A percentile compares a stretch with the other conserved stretches of the same genome.
Conservation (phyloP, 2,113 vertebrate genomes). For the Dromas ardeola region DNA sequence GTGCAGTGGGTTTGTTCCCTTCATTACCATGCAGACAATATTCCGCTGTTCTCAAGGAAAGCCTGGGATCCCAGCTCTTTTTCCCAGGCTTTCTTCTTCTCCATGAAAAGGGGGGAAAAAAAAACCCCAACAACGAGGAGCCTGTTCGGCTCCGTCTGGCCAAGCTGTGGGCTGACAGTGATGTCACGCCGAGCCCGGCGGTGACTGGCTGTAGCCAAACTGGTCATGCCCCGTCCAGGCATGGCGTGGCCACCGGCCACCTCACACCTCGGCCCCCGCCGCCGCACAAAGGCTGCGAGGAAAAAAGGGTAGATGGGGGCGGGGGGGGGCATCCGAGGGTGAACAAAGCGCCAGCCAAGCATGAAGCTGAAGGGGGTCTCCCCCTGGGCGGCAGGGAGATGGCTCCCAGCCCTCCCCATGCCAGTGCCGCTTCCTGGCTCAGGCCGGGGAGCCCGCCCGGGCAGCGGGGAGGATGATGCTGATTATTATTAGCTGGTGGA, state of each 20-base stretch:
- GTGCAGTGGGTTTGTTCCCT: neutral
- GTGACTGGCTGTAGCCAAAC: slow-evolving; percentile 81
- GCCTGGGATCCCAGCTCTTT: slow-evolving; percentile 63
- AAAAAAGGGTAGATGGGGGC: no score
- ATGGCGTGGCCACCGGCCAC: slow-evolving; percentile 65
- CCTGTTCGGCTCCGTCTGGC: slow-evolving; percentile 63
- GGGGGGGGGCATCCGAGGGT: slow-evolving; percentile 63
- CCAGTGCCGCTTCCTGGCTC: neutral
- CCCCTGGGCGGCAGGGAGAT: neutral
- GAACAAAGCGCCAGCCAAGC: slow-evolving; percentile 80
- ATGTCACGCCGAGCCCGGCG: slow-evolving; percentile 64
- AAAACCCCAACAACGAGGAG: slow-evolving; percentile 52
- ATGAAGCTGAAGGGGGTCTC: slow-evolving; percentile 72
- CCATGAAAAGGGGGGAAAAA: slow-evolving; percentile 47
- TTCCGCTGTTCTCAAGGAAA: slow-evolving; percentile 70
- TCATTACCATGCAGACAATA: slow-evolving; percentile 50
- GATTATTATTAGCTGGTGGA: neutral
- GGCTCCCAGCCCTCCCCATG: neutral
- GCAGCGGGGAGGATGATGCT: neutral
- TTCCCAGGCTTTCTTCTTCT: slow-evolving; percentile 73
- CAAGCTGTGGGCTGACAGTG: slow-evolving; percentile 73
- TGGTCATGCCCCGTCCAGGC: slow-evolving; percentile 81
- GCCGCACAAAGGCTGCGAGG: slow-evolving; percentile 68
- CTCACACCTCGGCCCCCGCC: slow-evolving; percentile 69
- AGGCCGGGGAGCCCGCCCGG: neutral